phyloP scores from a whole-genome alignment of 2,113 vertebrate species.

The Eretmochelys imbricata region DNA sequence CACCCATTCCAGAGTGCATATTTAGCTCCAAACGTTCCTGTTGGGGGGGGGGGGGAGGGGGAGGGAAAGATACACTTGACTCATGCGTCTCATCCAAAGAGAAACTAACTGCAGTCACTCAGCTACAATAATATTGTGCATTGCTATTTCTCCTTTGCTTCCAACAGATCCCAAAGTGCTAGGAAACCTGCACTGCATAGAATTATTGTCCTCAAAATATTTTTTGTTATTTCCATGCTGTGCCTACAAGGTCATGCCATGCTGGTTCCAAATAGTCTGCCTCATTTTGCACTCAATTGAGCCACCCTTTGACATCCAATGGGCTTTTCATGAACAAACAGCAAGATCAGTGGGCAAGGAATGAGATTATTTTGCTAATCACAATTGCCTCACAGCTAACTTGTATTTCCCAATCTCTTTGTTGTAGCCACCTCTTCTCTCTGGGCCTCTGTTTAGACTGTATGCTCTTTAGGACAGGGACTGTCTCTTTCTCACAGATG shows the following conservation, averaged over 20 bases:
- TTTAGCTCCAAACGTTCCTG: neutral
- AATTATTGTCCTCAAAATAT: neutral
- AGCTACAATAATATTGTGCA: rapidly evolving
- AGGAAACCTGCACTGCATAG: neutral
- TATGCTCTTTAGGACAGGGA: neutral
- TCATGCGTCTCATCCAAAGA: neutral
- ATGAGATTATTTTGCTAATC: rapidly evolving
- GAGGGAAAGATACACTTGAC: neutral
- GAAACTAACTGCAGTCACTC: neutral
- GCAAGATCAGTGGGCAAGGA: rapidly evolving
- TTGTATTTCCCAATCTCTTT: rapidly evolving
- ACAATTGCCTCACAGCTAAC: rapidly evolving
- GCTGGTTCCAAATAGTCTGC: rapidly evolving
- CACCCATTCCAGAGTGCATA: neutral
- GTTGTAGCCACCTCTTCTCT: rapidly evolving
- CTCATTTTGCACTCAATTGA: neutral
- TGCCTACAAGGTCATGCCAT: neutral
- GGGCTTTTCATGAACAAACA: neutral
- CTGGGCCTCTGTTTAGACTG: neutral
- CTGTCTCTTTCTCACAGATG: neutral
- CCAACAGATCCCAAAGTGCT: neutral
- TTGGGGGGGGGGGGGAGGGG: neutral
- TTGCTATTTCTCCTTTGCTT: neutral
- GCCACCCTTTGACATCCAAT: neutral
- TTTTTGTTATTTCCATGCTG: rapidly evolving